Percentiles rank a stretch among this genome's conserved stretches.
Conservation (phyloP, 2,797 vertebrate species). For the Picus viridis region DNA sequence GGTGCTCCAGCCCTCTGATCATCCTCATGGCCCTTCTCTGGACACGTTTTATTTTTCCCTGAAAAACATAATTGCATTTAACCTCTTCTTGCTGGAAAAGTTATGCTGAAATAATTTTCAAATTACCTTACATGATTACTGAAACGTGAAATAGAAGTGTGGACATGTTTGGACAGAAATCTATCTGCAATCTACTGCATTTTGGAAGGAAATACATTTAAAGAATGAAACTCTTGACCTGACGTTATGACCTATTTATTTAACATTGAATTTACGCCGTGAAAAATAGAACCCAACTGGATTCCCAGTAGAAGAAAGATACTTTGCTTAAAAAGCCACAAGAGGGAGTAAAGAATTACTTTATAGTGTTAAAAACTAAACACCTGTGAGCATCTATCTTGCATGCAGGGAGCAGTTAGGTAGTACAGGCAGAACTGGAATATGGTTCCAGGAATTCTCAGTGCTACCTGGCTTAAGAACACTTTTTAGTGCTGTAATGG, state of each 20-base stretch:
- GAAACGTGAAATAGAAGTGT: background rate
- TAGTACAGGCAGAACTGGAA: background rate
- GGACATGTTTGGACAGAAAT: background rate
- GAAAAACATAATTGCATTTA: background rate
- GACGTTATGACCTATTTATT: background rate
- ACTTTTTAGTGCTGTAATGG: background rate
- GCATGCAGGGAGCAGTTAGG: background rate
- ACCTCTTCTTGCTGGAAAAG: background rate
- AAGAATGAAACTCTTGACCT: background rate
- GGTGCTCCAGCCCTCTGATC: too few species aligned
- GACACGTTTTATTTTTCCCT: background rate
- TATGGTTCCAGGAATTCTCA: background rate
- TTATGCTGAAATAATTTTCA: background rate
- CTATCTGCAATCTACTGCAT: background rate
- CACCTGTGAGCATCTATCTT: background rate
- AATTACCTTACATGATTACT: background rate
- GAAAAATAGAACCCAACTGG: background rate
- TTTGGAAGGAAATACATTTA: background rate
- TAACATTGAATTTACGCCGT: background rate
- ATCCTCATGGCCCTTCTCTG: too few species aligned
- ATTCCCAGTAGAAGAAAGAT: background rate
- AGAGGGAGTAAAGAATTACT: slow-evolving; percentile 55
- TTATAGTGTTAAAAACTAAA: background rate
- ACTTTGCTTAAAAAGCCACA: slow-evolving; percentile 48
- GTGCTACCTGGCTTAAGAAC: background rate